A percentile compares a stretch with the other conserved stretches of the same genome.
These are phyloP conservation scores for Elaphurus davidianus DNA, from an alignment of 2,113 vertebrate genomes.

Conservation along the genomic window DNA sequence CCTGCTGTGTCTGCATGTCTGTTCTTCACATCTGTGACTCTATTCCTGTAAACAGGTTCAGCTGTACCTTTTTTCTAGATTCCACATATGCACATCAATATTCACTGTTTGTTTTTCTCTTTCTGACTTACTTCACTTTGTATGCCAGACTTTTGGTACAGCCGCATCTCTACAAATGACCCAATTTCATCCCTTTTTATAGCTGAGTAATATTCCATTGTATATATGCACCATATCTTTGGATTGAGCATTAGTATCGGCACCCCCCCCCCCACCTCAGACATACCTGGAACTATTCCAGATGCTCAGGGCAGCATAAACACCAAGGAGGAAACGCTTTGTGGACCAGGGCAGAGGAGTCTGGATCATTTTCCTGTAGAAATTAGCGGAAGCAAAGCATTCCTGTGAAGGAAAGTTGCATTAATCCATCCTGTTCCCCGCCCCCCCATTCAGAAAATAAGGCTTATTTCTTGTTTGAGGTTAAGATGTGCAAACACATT, in stretches of 20 bases:
- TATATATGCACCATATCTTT: neutral
- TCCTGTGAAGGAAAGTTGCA: neutral
- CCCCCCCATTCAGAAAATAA: neutral
- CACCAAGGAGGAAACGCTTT: no score
- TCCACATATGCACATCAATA: neutral
- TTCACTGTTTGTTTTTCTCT: neutral
- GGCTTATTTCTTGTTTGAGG: constrained; percentile 10
- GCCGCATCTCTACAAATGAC: neutral
- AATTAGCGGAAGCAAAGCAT: neutral
- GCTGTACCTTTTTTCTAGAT: neutral
- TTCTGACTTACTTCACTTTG: neutral
- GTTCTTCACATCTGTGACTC: neutral
- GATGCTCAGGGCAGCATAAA: no score
- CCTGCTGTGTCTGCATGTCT: neutral
- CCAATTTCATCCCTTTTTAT: neutral
- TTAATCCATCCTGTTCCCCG: neutral
- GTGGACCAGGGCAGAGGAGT: rapidly evolving
- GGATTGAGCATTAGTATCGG: neutral
- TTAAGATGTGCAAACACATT: neutral
- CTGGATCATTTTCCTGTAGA: neutral
- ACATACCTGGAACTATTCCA: rapidly evolving
- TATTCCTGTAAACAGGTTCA: neutral
- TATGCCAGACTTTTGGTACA: neutral
- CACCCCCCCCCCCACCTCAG: neutral
- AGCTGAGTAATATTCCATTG: neutral